Evolutionary conservation across 2,888 invertebrate species (phyloP).

Genomic region (Alentia gelatinosa): DNA sequence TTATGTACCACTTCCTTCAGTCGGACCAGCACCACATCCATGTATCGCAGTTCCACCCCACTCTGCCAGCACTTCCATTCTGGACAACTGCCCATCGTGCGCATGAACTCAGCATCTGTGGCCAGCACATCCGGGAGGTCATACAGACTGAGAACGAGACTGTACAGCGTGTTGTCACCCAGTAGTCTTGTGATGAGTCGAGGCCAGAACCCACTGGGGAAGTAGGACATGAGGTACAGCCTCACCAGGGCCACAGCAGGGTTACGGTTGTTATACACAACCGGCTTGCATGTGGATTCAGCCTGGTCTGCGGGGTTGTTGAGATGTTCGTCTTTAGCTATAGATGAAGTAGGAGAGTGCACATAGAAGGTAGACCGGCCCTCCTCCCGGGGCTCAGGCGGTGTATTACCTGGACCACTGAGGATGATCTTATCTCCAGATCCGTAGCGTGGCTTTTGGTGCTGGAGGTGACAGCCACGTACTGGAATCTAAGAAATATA

Average conservation of each 20-base stretch:
- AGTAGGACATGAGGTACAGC: slow-evolving; percentile 90
- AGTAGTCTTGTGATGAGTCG: slow-evolving; percentile 94
- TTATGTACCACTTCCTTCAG: slow-evolving; percentile 89
- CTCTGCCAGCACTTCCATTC: slow-evolving; percentile 95
- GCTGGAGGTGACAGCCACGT: slow-evolving; percentile 1
- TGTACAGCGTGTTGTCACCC: slow-evolving; percentile 85
- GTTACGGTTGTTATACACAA: slow-evolving; percentile 57
- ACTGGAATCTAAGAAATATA: slow-evolving; percentile 60
- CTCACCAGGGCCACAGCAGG: slow-evolving; percentile 72
- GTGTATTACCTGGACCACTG: not conserved
- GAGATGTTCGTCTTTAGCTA: not conserved
- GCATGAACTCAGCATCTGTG: not conserved
- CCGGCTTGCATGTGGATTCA: not conserved
- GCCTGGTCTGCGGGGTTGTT: not conserved
- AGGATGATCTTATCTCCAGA: not conserved
- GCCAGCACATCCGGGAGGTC: slow-evolving; percentile 57
- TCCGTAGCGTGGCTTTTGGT: slow-evolving; percentile 45
- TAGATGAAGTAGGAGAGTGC: not conserved
- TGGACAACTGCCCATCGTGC: slow-evolving; percentile 71
- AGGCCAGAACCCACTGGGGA: slow-evolving; percentile 99
- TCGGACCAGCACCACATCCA: slow-evolving; percentile 89
- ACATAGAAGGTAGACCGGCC: slow-evolving; percentile 58
- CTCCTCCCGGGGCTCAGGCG: slow-evolving; percentile 17
- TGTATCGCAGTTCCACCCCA: slow-evolving; percentile 92
- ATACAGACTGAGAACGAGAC: slow-evolving; percentile 80